phyloP scores from a whole-genome alignment of 2,113 vertebrate genomes.

The Reinhardtius hippoglossoides region DNA sequence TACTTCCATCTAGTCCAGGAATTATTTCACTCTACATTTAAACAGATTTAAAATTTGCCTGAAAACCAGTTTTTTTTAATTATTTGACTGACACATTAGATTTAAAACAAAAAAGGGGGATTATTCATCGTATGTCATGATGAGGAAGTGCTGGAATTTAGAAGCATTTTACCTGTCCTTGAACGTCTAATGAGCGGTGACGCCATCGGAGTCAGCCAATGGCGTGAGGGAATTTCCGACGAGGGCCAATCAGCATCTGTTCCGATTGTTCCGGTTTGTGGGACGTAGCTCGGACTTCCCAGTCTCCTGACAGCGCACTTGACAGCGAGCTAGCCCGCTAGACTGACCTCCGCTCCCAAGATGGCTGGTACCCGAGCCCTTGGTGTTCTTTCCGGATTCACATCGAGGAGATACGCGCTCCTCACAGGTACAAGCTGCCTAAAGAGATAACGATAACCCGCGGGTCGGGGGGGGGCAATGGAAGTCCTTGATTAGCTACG shows the following conservation, averaged over 20 bases:
- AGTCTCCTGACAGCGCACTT: neutral
- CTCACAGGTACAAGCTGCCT: slow-evolving; percentile 61
- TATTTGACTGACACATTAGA: neutral
- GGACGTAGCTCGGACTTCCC: slow-evolving; percentile 23
- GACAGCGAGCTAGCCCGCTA: slow-evolving; percentile 32
- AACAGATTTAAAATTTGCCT: too few species aligned
- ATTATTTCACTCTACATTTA: neutral
- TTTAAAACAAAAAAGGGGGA: neutral
- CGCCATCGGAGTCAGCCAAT: slow-evolving; percentile 37
- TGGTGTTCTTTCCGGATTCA: slow-evolving; percentile 77
- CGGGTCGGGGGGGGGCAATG: too few species aligned
- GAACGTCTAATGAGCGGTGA: slow-evolving; percentile 27
- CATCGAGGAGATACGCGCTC: slow-evolving; percentile 69
- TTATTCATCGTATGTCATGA: neutral
- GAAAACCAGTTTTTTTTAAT: too few species aligned
- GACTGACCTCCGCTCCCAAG: slow-evolving; percentile 77
- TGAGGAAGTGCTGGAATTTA: too few species aligned
- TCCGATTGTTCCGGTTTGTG: neutral
- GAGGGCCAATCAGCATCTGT: slow-evolving; percentile 42
- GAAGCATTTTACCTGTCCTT: slow-evolving; percentile 19
- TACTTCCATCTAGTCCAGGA: neutral
- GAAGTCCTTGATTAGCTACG: neutral
- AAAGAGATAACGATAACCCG: too few species aligned
- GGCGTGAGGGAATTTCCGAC: accelerated
- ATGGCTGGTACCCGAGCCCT: slow-evolving; percentile 82